Evolutionary conservation across 37 sponge, comb jelly and placozoan genomes (phyloP), one percentile per base, ranked within the genome.

Genomic region (Petrosia ficiformis): DNA sequence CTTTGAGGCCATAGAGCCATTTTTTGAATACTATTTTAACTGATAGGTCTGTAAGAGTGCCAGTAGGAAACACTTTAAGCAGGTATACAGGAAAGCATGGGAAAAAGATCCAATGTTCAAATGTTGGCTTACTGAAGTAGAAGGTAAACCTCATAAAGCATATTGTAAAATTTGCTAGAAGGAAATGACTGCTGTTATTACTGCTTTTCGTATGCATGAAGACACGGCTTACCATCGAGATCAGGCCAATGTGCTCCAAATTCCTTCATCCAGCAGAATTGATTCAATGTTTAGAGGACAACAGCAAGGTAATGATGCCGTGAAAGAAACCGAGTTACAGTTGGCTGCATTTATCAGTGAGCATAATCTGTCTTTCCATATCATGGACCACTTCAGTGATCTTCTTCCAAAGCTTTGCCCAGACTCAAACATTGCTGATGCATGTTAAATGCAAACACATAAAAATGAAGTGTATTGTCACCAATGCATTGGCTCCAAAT

Each of bases 381-480:
- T 26, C 10, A 64, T 64, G 66, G 30, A 64, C 22, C 33, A 26
- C 33, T 64, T 64, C 33, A 64, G 33, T 30, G 30, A 30, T 26
- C 30, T 64, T 11, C 66, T 64, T 6, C 10, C 11, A 22, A 64
- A 64, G 33, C 30, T 64, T 64, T 64, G 30, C 22, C 66, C 66
- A 24, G 66, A 64, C 19, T 64, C 66, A 24, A 64, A 64, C 10
- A 64, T 64, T 31, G 66, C 30, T 31, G 66, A 11, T 48, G 33
- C 57, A 64, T 31, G 30, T 64, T 11, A 64, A 64, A 30, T 64
- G 66, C 19, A 64, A 64, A 30, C 10, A n/a, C 10, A 64, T n/a
- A 64, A 64, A 64, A 64, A 64, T 16, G 66, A 64, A 30, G 10
- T 64, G 66, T 16, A 64, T 64, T 16, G 19, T 64, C 10, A 64